These are phyloP conservation scores for Tinamus guttatus DNA, from an alignment of 2,113 vertebrate species.

Conservation along the genomic window DNA sequence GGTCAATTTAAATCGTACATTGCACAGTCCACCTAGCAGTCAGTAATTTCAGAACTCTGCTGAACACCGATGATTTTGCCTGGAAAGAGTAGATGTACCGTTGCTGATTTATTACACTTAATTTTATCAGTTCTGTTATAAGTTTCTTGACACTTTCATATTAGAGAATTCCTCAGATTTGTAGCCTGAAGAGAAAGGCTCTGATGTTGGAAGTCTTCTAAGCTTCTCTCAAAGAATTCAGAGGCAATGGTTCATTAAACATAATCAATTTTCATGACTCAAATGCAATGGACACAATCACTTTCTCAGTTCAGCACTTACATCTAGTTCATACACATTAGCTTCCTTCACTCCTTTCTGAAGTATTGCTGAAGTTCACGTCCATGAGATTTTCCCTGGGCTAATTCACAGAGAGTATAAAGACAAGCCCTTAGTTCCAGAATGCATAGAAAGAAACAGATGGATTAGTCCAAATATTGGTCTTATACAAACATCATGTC, in stretches of 20 bases:
- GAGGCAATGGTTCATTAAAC: slow-evolving; percentile 2
- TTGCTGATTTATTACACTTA: background rate
- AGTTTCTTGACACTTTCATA: background rate
- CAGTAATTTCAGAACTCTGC: slow-evolving; percentile 12
- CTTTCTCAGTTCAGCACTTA: background rate
- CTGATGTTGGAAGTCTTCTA: background rate
- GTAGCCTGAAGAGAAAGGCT: background rate
- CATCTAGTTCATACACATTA: background rate
- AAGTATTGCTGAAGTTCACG: background rate
- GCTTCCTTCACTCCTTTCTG: background rate
- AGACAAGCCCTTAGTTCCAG: background rate
- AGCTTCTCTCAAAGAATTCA: background rate
- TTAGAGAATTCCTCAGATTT: background rate
- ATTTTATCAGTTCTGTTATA: background rate
- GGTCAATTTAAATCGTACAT: background rate
- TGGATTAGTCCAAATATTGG: background rate
- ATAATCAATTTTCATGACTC: background rate
- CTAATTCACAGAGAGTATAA: background rate
- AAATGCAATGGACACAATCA: background rate
- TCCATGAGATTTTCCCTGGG: background rate
- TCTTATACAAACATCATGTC: background rate
- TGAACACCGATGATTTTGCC: background rate
- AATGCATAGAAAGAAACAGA: background rate
- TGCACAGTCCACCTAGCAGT: background rate
- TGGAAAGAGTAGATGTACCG: background rate